Evolutionary conservation across 2,888 invertebrate species (phyloP), one percentile per base, ranked within the genome.

Genomic region (Orthonychiurus folsomi): DNA sequence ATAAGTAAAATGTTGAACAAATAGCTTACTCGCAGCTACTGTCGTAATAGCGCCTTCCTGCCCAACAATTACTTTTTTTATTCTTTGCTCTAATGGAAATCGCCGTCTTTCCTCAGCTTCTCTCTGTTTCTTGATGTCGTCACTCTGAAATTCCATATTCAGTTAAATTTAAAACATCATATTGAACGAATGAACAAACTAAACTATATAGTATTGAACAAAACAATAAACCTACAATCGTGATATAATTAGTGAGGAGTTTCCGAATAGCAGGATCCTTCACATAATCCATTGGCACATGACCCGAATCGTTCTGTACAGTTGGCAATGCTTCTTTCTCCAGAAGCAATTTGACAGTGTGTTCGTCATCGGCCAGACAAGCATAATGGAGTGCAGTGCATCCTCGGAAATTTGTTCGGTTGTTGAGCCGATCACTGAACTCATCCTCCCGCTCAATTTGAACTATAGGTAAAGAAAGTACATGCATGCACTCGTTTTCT

Each of bases 381-480:
- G 93, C 92, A 80, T 93, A 93, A 78, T 93, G 93, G 68, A 93
- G 80, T 57, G 92, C 85, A 61, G 93, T 92, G 78, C 89, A 91
- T 37, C 90, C 92, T 69, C 85, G 81, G 77, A 89, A 93, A 9
- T 86, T 86, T 1, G 87, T 88, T 73, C 84, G 81, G 72, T 82
- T 76, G 64, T 78, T 80, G 28, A 82, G 74, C 53, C 82, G 78
- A 72, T 83, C 81, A 72, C 85, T 86, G 78, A 93, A 93, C 76
- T 93, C 90, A 67, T 88, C 86, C 76, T 92, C 91, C 68, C 93
- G 81, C 28, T 82, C 73, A 25, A 78, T 74, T 67, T 79, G 71
- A 47, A 80, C 80, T 78, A 65, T 5, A 73, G n/a, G n/a, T n/a
- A n/a, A n/a, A n/a, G 70, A 15, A 59, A 26, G 24, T 61, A 54